Evolutionary conservation across 2,797 vertebrate genomes (phyloP).

Genomic region (Mus spretus): DNA sequence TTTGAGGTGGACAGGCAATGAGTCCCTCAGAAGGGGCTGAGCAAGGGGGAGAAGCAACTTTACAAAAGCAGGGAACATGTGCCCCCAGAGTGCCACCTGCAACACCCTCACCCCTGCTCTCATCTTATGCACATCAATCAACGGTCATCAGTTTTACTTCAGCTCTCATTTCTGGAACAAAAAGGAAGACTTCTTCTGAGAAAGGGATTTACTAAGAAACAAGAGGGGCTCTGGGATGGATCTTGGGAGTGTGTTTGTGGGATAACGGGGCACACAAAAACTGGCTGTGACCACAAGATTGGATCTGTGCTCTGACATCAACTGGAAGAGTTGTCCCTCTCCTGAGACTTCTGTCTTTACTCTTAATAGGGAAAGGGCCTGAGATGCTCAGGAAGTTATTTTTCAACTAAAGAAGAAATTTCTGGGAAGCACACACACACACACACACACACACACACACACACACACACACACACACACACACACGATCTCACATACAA

Average conservation of each 20-base stretch:
- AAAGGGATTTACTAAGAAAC: conserved; percentile 9
- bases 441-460: no score
- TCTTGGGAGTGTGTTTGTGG: not conserved
- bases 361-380: not conserved
- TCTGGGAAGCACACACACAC: not conserved
- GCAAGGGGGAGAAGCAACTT: not conserved
- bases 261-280: not conserved
- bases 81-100: not conserved
- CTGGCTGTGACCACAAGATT: no score
- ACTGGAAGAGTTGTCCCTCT: not conserved
- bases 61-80: not conserved
- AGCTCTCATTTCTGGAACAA: conserved; percentile 10
- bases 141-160: not conserved
- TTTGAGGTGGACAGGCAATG: not conserved
- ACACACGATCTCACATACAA: no score
- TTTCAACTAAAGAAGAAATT: not conserved
- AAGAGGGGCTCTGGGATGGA: not conserved
- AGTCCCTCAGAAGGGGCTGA: not conserved
- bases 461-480: not conserved
- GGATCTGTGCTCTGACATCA: not conserved
- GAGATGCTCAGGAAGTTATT: not conserved
- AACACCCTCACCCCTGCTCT: not conserved
- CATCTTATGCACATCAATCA: not conserved
- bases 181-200: conserved; percentile 34
- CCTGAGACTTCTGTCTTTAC: not conserved